phyloP scores from a whole-genome alignment of 2,113 vertebrate genomes.

The Polypterus senegalus region DNA sequence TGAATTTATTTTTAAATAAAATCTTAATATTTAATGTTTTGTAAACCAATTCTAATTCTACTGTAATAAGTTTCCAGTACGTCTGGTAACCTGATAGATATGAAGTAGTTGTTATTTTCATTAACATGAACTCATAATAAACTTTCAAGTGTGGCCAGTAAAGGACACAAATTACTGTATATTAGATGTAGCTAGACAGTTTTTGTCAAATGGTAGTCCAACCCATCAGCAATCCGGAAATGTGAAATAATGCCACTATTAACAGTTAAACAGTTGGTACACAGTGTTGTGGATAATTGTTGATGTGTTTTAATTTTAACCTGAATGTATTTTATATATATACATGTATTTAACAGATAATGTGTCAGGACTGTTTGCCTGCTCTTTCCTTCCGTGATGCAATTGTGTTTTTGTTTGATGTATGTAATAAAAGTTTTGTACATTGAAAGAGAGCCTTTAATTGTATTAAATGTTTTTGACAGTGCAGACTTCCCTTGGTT shows the following conservation, averaged over 20 bases:
- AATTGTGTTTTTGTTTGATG: conserved; percentile 13
- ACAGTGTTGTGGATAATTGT: background rate
- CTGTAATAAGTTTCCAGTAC: too few species aligned
- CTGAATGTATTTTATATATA: conserved; percentile 29
- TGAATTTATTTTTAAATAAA: too few species aligned
- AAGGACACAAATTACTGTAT: too few species aligned
- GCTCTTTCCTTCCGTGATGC: conserved; percentile 18
- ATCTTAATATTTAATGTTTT: too few species aligned
- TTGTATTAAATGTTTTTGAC: conserved; percentile 46
- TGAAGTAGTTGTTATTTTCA: too few species aligned
- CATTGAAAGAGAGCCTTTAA: conserved; percentile 28
- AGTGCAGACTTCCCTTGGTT: background rate
- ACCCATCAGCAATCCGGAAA: too few species aligned
- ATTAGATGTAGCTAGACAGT: too few species aligned
- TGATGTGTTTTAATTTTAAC: conserved; percentile 18
- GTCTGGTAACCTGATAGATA: too few species aligned
- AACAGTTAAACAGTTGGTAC: background rate
- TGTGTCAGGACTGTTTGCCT: conserved; percentile 4
- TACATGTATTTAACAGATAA: background rate
- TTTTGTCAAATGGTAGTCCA: too few species aligned
- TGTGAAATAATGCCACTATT: background rate
- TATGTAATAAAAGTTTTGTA: conserved; percentile 33
- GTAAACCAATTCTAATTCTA: too few species aligned
- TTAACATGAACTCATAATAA: too few species aligned
- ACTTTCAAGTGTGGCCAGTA: too few species aligned